A percentile compares a stretch with the other conserved stretches of the same genome.
Conservation (phyloP, 1,140 invertebrate species). For the Monochamus saltuarius region DNA sequence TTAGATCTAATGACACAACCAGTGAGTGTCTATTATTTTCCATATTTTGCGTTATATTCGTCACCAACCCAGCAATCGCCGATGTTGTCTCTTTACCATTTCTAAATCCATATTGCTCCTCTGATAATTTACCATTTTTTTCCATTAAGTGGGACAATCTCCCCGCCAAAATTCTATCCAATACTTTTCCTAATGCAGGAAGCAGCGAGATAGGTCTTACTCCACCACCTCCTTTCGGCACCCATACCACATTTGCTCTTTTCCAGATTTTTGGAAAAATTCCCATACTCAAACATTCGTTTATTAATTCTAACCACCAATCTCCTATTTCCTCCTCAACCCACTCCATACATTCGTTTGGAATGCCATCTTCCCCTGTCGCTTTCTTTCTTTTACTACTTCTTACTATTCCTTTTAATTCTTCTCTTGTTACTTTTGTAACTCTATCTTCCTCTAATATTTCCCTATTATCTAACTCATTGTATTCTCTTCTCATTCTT, state of each 20-base stretch:
- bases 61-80: neutral
- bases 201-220: neutral
- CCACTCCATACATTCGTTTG: neutral
- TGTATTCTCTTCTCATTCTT: neutral
- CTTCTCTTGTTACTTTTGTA: too few relatives aligned
- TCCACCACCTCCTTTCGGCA: neutral
- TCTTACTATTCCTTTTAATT: too few relatives aligned
- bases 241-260: constrained; percentile 1
- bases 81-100: neutral
- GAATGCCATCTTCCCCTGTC: neutral
- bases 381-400: neutral
- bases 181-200: neutral
- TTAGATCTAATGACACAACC: too few relatives aligned
- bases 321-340: neutral
- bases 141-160: neutral
- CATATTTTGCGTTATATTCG: neutral
- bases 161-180: neutral
- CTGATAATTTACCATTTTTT: neutral
- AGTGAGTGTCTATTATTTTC: too few relatives aligned
- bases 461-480: neutral
- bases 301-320: neutral
- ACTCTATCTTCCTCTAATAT: too few relatives aligned
- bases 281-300: neutral
- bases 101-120: neutral
- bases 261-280: neutral